Conservation (phyloP, 1,140 invertebrate genomes). For the Bombyx mandarina region DNA sequence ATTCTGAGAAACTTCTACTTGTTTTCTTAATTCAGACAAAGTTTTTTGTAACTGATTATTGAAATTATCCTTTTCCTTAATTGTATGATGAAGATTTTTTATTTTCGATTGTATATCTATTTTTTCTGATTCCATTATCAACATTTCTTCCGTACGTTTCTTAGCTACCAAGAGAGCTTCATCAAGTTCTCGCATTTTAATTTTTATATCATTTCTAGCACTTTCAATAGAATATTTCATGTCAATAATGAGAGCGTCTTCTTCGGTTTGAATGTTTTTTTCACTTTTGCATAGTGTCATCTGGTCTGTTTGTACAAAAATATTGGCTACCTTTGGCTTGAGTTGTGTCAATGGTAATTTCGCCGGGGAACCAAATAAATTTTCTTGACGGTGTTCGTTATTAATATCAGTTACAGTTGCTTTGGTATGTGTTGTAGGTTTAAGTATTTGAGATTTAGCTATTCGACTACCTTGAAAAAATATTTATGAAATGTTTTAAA, state of each 20-base stretch:
- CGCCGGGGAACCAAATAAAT: background rate
- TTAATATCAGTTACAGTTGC: background rate
- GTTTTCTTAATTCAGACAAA: constrained; percentile 29
- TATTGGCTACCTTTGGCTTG: constrained; percentile 11
- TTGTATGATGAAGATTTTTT: constrained; percentile 27
- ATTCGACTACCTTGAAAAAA: constrained; percentile 41
- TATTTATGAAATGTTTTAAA: constrained; percentile 2
- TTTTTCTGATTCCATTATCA: constrained; percentile 32
- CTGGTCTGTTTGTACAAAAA: constrained; percentile 29
- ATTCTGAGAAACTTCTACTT: constrained; percentile 31
- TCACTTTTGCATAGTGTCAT: constrained; percentile 11
- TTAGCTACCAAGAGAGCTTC: constrained; percentile 24
- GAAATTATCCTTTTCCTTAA: constrained; percentile 32
- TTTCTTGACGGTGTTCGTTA: background rate
- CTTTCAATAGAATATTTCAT: constrained; percentile 24
- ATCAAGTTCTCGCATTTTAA: constrained; percentile 26
- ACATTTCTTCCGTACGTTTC: constrained; percentile 29
- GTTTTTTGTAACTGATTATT: constrained; percentile 29
- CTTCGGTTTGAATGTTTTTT: constrained; percentile 37
- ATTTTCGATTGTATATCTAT: constrained; percentile 27
- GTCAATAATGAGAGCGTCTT: constrained; percentile 20
- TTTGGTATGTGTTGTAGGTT: constrained; percentile 8
- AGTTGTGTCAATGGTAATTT: background rate
- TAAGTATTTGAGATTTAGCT: constrained; percentile 27
- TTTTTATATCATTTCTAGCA: constrained; percentile 24